Percentiles rank a stretch among this genome's conserved stretches.
Evolutionary conservation across 2,113 vertebrate species (phyloP).

Genomic region (Heterotilapia buettikoferi): DNA sequence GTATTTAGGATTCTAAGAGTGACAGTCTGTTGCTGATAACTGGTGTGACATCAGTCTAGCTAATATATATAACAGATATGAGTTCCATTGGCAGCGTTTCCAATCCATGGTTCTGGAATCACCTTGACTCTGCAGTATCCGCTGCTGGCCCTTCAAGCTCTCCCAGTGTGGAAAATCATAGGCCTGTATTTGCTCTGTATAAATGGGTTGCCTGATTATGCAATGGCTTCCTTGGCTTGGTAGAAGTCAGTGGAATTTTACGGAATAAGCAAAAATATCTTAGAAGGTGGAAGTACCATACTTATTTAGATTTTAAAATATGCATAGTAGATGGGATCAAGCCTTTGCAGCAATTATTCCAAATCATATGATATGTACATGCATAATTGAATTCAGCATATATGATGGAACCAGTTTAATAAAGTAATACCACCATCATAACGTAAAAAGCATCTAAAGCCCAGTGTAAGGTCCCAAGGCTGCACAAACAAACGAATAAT

Average conservation of each 20-base stretch:
- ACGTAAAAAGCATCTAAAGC: accelerated
- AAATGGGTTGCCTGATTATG: neutral
- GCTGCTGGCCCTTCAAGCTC: neutral
- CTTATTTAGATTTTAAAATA: neutral
- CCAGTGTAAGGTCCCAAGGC: neutral
- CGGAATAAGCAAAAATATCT: neutral
- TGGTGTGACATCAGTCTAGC: neutral
- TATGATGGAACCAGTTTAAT: neutral
- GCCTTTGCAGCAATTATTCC: neutral
- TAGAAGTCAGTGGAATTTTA: neutral
- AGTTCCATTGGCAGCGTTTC: neutral
- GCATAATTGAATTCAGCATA: neutral
- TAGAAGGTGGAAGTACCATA: neutral
- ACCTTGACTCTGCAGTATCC: neutral
- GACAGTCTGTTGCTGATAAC: neutral
- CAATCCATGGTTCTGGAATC: neutral
- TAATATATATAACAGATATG: neutral
- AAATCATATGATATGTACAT: neutral
- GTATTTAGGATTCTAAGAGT: neutral
- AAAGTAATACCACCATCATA: neutral
- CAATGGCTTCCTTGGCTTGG: neutral
- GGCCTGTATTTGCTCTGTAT: neutral
- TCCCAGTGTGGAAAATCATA: neutral
- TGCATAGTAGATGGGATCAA: neutral
- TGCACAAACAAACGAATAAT: neutral